Evolutionary conservation across 2,888 invertebrate species (phyloP), one percentile per base, ranked within the genome.

Genomic region (Melinaea menophilus): DNA sequence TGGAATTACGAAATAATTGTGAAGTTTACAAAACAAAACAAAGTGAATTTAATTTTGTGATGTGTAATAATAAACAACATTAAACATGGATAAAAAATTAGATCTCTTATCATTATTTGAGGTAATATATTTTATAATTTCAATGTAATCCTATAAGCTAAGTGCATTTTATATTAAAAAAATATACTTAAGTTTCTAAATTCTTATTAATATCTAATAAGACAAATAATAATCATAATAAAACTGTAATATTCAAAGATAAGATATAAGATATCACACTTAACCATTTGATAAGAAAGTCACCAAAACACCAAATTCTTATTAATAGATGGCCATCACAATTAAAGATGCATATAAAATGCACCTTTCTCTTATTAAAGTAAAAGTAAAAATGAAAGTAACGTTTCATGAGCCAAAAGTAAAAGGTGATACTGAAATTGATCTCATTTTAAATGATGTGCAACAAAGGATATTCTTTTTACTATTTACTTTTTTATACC

Each of bases 41-140:
- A 51, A 75, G 81, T 85, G 82, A 78, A 71, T 80, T 66, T 78
- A 74, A 72, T 73, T 78, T 81, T 81, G 79, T 73, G 61, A 73
- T 73, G 72, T 76, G 74, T 77, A 79, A 73, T 80, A 81, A 70
- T 68, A 62, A 62, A 35, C 56, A 48, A 55, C 13, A 22, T 55
- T 55, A 35, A 88, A 78, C 74, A 90, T 90, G 91, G 90, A 90
- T 86, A 89, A 81, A 80, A 91, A 88, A 81, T 74, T 91, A 83
- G 91, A 91, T 75, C 77, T 91, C 61, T 79, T 91, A 79, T 90
- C 91, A 13, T 74, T 91, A 60, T 84, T 91, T 73, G 91, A 91
- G 91, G 91, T 91, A 90, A 71, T 68, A 63, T 64, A 64, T 45
- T 57, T 61, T 41, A 55, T 45, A 22, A 2, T 9, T 33, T 13